Percentiles rank a stretch among this genome's conserved stretches.
These are phyloP conservation scores for Carollia perspicillata DNA, from an alignment of 2,113 vertebrate genomes.

Conservation along the genomic window DNA sequence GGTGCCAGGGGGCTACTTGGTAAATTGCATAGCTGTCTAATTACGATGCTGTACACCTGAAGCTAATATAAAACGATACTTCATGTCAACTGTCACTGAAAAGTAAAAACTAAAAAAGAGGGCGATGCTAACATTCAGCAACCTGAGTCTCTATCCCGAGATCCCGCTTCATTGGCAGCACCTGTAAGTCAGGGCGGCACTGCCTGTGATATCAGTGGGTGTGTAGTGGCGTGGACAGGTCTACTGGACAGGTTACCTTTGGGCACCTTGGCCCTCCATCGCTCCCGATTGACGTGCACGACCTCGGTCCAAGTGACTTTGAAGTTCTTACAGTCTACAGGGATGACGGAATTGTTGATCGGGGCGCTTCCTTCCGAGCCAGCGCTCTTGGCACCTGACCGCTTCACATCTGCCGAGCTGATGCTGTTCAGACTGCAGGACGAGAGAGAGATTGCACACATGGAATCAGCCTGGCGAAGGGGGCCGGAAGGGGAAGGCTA, in stretches of 20 bases:
- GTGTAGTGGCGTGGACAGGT: not conserved
- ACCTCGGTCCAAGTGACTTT: slow-evolving; percentile 95
- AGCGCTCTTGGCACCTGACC: slow-evolving; percentile 89
- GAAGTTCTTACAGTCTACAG: slow-evolving; percentile 94
- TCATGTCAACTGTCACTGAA: not conserved
- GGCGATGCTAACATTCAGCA: not conserved
- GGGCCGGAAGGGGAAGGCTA: not conserved
- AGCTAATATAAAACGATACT: not conserved
- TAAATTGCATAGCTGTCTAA: not conserved
- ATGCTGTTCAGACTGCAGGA: slow-evolving; percentile 90
- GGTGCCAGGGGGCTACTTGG: not conserved
- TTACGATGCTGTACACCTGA: not conserved
- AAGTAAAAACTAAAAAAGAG: not conserved
- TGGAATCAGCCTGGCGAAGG: not conserved
- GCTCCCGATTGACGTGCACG: slow-evolving; percentile 93
- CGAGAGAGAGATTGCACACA: not conserved
- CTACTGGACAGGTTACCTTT: slow-evolving; percentile 87
- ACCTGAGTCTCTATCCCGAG: not conserved
- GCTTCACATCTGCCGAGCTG: slow-evolving; percentile 88
- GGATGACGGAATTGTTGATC: slow-evolving; percentile 89
- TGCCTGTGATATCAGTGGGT: not conserved
- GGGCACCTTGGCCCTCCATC: slow-evolving; percentile 93
- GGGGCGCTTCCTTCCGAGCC: slow-evolving; percentile 91
- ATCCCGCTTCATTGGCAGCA: not conserved
- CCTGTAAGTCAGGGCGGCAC: not conserved